A percentile compares a stretch with the other conserved stretches of the same genome.
Evolutionary conservation across 1,140 invertebrate genomes (phyloP).

Genomic region (Bombus sylvicola): DNA sequence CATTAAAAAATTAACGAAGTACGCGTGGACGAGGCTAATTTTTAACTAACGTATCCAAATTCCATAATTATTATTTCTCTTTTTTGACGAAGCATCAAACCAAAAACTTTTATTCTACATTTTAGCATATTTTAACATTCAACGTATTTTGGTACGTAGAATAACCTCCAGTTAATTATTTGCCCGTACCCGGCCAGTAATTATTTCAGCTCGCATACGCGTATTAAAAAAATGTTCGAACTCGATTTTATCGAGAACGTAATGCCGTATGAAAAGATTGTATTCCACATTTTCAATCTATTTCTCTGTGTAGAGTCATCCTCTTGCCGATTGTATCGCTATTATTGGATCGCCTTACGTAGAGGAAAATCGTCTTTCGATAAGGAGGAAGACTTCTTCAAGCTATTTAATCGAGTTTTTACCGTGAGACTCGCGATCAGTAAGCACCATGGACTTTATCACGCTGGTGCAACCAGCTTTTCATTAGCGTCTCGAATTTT

Average conservation of each 20-base stretch:
- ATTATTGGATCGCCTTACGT: no score
- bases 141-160: no score
- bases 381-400: background rate
- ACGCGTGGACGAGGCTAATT: no score
- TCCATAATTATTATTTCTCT: no score
- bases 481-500: slow-evolving; percentile 23
- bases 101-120: no score
- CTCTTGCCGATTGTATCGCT: background rate
- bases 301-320: background rate
- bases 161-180: no score
- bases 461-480: background rate
- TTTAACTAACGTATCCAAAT: no score
- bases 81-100: no score
- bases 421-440: background rate
- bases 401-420: background rate
- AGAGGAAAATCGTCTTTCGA: background rate
- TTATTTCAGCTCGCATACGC: no score
- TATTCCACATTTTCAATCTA: background rate
- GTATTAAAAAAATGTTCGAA: background rate
- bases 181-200: no score
- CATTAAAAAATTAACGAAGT: no score
- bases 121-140: no score
- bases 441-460: background rate
- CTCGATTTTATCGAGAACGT: background rate
- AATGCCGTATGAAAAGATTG: background rate